phyloP scores from a whole-genome alignment of 2,888 invertebrate species.

The Heteromurus nitidus region DNA sequence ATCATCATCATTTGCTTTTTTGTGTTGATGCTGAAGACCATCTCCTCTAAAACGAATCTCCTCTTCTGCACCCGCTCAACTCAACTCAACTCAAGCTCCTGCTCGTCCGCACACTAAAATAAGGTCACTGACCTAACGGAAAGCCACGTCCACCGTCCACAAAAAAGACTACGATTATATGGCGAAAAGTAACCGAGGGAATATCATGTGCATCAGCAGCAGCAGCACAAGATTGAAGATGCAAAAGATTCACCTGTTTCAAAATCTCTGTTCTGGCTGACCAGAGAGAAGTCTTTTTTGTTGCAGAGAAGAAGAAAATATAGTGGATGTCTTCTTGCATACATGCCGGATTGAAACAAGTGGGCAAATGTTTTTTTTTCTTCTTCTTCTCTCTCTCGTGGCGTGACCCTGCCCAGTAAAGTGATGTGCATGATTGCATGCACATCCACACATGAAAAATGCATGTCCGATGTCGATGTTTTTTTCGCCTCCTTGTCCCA shows the following conservation, averaged over 20 bases:
- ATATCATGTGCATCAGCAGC: too few relatives aligned
- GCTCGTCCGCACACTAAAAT: conserved; percentile 19
- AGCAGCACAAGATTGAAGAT: background rate
- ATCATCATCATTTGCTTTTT: conserved; percentile 9
- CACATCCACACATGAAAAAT: conserved; percentile 42
- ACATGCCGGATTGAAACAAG: too few relatives aligned
- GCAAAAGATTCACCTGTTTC: conserved; percentile 37
- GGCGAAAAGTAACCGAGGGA: too few relatives aligned
- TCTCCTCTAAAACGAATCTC: background rate
- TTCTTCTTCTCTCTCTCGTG: conserved; percentile 30
- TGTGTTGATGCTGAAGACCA: background rate
- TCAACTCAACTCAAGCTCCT: conserved; percentile 21
- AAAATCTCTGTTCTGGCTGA: conserved; percentile 53
- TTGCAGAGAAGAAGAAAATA: background rate
- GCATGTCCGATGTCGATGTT: conserved; percentile 29
- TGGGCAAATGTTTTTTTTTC: too few relatives aligned
- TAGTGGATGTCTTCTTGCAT: background rate
- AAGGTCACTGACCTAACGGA: conserved; percentile 60
- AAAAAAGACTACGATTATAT: conserved; percentile 6
- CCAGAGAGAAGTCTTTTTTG: conserved; percentile 24
- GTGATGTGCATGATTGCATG: conserved; percentile 30
- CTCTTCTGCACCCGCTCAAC: background rate
- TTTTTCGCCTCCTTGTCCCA: conserved; percentile 1
- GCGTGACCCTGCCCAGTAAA: conserved; percentile 35
- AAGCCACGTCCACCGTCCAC: conserved; percentile 53